Percentiles rank a stretch among this genome's conserved stretches.
Conservation (phyloP, 64 coral and sea anemone genomes). For the Platygyra sinensis region DNA sequence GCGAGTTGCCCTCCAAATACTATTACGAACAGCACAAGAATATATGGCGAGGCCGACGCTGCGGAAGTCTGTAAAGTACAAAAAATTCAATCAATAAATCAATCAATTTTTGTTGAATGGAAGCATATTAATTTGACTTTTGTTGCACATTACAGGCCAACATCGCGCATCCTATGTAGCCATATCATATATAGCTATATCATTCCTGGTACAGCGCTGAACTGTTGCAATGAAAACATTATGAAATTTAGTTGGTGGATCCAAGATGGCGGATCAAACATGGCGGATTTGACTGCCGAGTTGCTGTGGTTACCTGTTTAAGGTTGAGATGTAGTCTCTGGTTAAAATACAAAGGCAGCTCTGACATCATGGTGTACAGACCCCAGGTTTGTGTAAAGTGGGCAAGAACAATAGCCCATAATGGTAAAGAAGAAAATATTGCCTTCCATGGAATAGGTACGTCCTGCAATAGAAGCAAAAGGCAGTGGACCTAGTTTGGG, state of each 20-base stretch:
- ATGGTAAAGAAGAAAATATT: not conserved
- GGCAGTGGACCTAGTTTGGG: too few relatives aligned
- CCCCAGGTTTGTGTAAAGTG: not conserved
- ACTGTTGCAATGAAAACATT: too few relatives aligned
- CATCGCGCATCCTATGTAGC: too few relatives aligned
- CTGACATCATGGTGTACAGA: slow-evolving; percentile 13
- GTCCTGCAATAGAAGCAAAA: not conserved
- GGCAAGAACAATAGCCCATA: not conserved
- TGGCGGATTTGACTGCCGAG: too few relatives aligned
- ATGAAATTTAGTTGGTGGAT: too few relatives aligned
- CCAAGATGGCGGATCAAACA: too few relatives aligned
- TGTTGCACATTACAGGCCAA: too few relatives aligned
- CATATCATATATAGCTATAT: too few relatives aligned
- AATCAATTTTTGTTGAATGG: too few relatives aligned
- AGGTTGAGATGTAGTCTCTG: not conserved
- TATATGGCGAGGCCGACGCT: slow-evolving; percentile 55
- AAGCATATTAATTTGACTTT: too few relatives aligned
- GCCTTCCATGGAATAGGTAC: slow-evolving; percentile 17
- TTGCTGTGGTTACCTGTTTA: not conserved
- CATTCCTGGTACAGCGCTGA: too few relatives aligned
- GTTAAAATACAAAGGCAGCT: slow-evolving; percentile 6
- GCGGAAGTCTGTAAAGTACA: slow-evolving; percentile 45
- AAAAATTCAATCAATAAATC: not conserved
- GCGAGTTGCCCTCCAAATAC: slow-evolving; percentile 50
- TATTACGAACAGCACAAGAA: slow-evolving; percentile 37